Percentiles rank a stretch among this genome's conserved stretches.
Conservation (phyloP, 1,140 invertebrate species). For the Zaprionus ornatus region DNA sequence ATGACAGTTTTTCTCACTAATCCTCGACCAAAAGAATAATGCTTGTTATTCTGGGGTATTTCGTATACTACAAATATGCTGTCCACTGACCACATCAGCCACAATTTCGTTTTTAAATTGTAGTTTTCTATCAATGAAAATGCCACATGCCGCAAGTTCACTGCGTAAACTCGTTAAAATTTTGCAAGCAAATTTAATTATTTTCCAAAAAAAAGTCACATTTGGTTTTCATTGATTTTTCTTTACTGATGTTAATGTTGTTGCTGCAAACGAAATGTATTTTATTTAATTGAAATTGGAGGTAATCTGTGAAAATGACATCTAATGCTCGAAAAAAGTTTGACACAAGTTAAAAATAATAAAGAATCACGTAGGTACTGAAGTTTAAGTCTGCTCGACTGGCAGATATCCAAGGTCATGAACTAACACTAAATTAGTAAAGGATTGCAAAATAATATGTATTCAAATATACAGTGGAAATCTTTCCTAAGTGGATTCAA, state of each 20-base stretch:
- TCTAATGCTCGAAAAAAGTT: neutral
- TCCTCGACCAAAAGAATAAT: conserved; percentile 13
- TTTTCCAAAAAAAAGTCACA: neutral
- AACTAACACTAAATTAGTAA: no score
- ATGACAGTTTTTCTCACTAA: neutral
- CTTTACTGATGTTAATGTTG: neutral
- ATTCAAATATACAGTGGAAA: no score
- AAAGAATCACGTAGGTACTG: neutral
- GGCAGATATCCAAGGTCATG: neutral
- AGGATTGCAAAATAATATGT: no score
- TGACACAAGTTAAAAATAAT: conserved; percentile 4
- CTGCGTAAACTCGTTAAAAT: neutral
- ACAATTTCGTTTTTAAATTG: conserved; percentile 5
- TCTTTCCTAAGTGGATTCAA: no score
- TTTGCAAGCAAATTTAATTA: conserved; percentile 9
- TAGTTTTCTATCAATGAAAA: neutral
- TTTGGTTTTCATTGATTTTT: neutral
- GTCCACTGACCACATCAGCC: conserved; percentile 1
- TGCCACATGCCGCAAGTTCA: neutral
- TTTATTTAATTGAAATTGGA: conserved; percentile 29
- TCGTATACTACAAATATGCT: neutral
- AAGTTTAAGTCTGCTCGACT: neutral
- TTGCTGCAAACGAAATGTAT: conserved; percentile 11
- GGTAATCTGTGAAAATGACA: conserved; percentile 1
- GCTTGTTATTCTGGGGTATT: conserved; percentile 1